Evolutionary conservation across 2,888 invertebrate genomes (phyloP).

Genomic region (Cecidostiba fungosa): DNA sequence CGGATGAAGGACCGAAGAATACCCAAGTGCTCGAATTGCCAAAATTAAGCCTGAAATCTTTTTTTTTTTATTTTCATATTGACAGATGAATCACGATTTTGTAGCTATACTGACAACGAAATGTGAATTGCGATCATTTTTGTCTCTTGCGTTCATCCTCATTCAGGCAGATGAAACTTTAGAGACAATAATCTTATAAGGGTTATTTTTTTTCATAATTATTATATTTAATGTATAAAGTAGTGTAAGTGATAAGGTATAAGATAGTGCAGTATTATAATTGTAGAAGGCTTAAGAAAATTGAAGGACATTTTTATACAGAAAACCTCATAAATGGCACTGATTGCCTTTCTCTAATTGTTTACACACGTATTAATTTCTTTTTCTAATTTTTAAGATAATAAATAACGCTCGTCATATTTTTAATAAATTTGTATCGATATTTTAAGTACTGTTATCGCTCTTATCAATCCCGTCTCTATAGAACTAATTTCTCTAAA

Average conservation of each 20-base stretch:
- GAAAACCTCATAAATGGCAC: too few species aligned
- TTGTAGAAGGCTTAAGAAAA: neutral
- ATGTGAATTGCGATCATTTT: neutral
- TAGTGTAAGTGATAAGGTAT: neutral
- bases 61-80: neutral
- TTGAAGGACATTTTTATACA: neutral
- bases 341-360: too few species aligned
- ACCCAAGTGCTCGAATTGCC: constrained; percentile 66
- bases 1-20: constrained; percentile 62
- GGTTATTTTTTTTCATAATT: neutral
- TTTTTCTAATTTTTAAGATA: too few species aligned
- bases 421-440: too few species aligned
- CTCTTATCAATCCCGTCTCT: too few species aligned
- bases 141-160: neutral
- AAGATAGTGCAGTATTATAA: neutral
- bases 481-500: too few species aligned
- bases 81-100: neutral
- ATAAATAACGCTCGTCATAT: too few species aligned
- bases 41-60: constrained; percentile 45
- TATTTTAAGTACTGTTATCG: too few species aligned
- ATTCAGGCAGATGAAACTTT: too few species aligned
- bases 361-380: too few species aligned
- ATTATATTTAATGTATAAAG: neutral
- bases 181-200: too few species aligned
- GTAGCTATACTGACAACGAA: neutral